These are phyloP conservation scores for Solenodon paradoxus DNA, from an alignment of 2,113 vertebrate species.

Conservation along the genomic window DNA sequence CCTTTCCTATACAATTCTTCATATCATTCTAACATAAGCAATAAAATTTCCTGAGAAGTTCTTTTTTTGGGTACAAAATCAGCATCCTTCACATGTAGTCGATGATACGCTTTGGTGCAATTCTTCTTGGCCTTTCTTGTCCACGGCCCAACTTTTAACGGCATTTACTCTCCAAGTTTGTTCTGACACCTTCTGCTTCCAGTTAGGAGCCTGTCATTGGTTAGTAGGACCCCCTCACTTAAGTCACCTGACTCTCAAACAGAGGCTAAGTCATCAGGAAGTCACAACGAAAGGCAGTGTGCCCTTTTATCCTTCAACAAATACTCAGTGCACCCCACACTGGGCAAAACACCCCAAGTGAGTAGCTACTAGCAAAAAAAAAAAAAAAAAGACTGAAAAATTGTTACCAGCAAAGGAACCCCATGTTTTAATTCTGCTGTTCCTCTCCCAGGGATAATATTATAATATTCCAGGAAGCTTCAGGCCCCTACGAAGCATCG, in stretches of 20 bases:
- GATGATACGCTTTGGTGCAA: accelerated
- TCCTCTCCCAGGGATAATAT: too few relatives aligned
- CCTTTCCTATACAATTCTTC: not conserved
- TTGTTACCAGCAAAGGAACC: not conserved
- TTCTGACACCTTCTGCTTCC: too few relatives aligned
- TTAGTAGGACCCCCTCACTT: not conserved
- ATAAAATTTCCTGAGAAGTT: not conserved
- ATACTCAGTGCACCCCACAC: not conserved
- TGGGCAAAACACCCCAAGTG: not conserved
- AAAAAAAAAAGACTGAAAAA: not conserved
- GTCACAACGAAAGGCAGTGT: not conserved
- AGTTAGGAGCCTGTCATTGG: not conserved
- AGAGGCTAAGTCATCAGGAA: not conserved
- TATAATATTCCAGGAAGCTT: too few relatives aligned
- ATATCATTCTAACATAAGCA: not conserved
- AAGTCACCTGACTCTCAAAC: not conserved
- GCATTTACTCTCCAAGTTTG: too few relatives aligned
- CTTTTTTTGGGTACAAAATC: not conserved
- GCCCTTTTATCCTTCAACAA: not conserved
- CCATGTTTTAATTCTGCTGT: not conserved
- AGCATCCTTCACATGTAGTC: not conserved
- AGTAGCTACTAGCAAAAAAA: not conserved
- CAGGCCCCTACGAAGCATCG: not conserved
- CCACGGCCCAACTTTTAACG: not conserved
- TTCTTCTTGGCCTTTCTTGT: accelerated